Conservation (phyloP, 2,888 invertebrate species). For the Caenorhabditis drosophilae region DNA sequence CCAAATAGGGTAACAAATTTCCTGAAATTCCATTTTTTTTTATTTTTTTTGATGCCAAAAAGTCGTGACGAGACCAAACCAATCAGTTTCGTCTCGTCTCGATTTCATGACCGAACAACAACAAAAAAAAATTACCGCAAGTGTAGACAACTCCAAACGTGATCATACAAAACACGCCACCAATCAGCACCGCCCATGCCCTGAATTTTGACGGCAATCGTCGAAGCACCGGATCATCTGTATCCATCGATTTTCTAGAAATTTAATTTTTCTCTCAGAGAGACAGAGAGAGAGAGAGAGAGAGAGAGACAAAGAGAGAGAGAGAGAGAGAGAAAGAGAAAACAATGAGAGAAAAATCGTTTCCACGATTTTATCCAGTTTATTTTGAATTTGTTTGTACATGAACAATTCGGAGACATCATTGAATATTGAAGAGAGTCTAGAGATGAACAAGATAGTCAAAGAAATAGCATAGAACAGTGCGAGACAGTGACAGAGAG, state of each 20-base stretch:
- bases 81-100: no score
- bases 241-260: conserved; percentile 56
- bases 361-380: no score
- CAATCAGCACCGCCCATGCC: conserved; percentile 51
- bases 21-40: conserved; percentile 43
- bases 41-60: no score
- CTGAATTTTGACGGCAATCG: conserved; percentile 47
- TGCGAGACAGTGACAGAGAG: no score
- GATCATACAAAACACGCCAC: conserved; percentile 61
- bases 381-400: no score
- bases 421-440: no score
- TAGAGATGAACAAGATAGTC: no score
- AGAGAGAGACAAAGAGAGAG: no score
- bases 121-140: conserved; percentile 53
- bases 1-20: conserved; percentile 65
- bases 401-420: no score
- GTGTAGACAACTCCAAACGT: conserved; percentile 65
- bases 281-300: not conserved
- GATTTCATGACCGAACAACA: no score
- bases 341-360: conserved; percentile 1
- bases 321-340: conserved; percentile 2
- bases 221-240: conserved; percentile 53
- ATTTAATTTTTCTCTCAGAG: conserved; percentile 1
- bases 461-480: no score
- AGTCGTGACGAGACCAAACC: no score